A percentile compares a stretch with the other conserved stretches of the same genome.
phyloP scores from a whole-genome alignment of 2,888 invertebrate species.

The Acrobasis suavella region DNA sequence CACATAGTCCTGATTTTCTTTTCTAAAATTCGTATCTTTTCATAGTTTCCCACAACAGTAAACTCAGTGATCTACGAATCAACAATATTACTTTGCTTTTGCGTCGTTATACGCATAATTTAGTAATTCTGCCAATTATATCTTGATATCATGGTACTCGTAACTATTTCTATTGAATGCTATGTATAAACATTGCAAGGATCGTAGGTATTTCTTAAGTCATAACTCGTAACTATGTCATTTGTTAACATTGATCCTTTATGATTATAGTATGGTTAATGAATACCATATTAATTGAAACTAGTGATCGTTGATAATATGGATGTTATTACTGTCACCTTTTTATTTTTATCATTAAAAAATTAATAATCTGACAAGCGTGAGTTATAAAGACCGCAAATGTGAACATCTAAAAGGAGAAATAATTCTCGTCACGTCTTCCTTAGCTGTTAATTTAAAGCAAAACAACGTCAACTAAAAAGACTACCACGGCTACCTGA shows the following conservation, averaged over 20 bases:
- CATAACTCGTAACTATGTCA: neutral
- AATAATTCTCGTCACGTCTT: slow-evolving; percentile 16
- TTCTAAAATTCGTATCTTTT: neutral
- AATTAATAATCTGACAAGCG: no score
- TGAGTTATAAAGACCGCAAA: neutral
- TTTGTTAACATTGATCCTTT: neutral
- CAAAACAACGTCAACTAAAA: slow-evolving; percentile 45
- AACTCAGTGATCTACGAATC: neutral
- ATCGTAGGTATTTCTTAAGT: neutral
- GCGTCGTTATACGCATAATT: neutral
- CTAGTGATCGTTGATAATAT: neutral
- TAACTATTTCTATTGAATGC: neutral
- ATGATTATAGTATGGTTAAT: neutral
- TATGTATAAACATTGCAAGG: neutral
- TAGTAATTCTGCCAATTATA: neutral
- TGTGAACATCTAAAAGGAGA: neutral
- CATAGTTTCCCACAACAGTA: neutral
- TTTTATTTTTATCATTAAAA: no score
- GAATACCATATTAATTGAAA: neutral
- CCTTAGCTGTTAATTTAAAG: slow-evolving; percentile 26
- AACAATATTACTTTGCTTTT: neutral
- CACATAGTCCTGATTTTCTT: no score
- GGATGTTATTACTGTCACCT: neutral
- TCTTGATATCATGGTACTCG: neutral
- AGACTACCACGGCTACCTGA: slow-evolving; percentile 61